Conservation (phyloP, 2,888 invertebrate species). For the Odontomyia ornata region DNA sequence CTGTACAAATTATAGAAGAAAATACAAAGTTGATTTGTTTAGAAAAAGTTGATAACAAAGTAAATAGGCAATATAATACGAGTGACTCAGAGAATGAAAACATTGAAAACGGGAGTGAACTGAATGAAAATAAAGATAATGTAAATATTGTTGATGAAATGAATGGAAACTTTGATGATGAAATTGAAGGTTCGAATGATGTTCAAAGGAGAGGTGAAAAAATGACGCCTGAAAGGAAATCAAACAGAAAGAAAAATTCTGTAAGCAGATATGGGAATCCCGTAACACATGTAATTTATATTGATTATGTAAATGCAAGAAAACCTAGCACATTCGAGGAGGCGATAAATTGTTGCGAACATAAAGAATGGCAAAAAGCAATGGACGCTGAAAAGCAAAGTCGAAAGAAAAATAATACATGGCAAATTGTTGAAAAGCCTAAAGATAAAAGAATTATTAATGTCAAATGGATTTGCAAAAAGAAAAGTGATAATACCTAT, state of each 20-base stretch:
- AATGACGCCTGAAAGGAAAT: background rate
- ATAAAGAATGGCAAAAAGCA: constrained; percentile 52
- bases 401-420: constrained; percentile 55
- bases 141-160: background rate
- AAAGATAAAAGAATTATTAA: constrained; percentile 54
- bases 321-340: constrained; percentile 54
- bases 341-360: constrained; percentile 49
- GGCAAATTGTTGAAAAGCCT: constrained; percentile 53
- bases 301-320: constrained; percentile 53
- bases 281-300: constrained; percentile 51
- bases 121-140: background rate
- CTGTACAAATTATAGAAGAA: constrained; percentile 36
- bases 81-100: constrained; percentile 43
- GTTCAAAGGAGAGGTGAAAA: too few relatives aligned
- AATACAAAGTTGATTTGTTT: constrained; percentile 47
- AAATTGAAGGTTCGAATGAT: constrained; percentile 13
- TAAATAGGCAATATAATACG: constrained; percentile 47
- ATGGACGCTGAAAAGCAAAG: constrained; percentile 56
- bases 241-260: constrained; percentile 46
- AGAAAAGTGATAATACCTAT: constrained; percentile 52
- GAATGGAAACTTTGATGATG: constrained; percentile 41
- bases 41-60: constrained; percentile 44
- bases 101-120: constrained; percentile 1
- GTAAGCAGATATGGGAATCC: constrained; percentile 50
- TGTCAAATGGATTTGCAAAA: constrained; percentile 55